Conservation (phyloP, 2,888 invertebrate genomes). For the Anoplius nigerrimus region DNA sequence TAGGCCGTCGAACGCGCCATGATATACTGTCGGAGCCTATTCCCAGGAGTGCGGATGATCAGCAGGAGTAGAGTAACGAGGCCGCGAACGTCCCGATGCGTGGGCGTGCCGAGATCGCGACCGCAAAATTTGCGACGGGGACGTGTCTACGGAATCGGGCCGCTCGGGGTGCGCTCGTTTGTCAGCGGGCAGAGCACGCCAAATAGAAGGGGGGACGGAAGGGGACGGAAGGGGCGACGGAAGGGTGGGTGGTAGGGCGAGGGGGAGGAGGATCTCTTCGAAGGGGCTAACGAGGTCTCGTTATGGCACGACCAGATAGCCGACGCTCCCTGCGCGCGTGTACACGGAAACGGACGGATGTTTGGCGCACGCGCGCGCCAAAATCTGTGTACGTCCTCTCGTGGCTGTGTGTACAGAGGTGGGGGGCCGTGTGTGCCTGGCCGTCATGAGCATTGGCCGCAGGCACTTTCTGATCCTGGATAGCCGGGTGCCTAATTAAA, state of each 20-base stretch:
- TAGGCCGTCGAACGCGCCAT: too few relatives aligned
- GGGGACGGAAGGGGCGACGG: too few relatives aligned
- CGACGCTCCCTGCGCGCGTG: background rate
- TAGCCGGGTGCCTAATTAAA: slow-evolving; percentile 53
- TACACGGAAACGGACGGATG: background rate
- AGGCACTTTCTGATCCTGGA: slow-evolving; percentile 27
- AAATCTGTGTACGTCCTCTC: background rate
- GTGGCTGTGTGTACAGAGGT: background rate
- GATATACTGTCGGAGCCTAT: too few relatives aligned
- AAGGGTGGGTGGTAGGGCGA: too few relatives aligned
- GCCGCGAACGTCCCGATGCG: too few relatives aligned
- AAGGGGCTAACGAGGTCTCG: slow-evolving; percentile 49
- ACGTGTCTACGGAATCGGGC: slow-evolving; percentile 1
- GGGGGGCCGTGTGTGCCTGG: background rate
- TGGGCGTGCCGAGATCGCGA: slow-evolving; percentile 23
- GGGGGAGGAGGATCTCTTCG: slow-evolving; percentile 39
- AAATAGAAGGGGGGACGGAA: slow-evolving; percentile 39
- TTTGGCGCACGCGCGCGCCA: background rate
- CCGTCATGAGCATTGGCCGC: slow-evolving; percentile 14
- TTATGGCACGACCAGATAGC: slow-evolving; percentile 29
- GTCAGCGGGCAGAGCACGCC: slow-evolving; percentile 25
- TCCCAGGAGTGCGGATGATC: too few relatives aligned
- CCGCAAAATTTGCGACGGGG: slow-evolving; percentile 23
- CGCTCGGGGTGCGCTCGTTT: slow-evolving; percentile 36
- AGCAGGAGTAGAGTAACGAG: too few relatives aligned